phyloP scores from a whole-genome alignment of 1,140 invertebrate species.

The Pissodes strobi region DNA sequence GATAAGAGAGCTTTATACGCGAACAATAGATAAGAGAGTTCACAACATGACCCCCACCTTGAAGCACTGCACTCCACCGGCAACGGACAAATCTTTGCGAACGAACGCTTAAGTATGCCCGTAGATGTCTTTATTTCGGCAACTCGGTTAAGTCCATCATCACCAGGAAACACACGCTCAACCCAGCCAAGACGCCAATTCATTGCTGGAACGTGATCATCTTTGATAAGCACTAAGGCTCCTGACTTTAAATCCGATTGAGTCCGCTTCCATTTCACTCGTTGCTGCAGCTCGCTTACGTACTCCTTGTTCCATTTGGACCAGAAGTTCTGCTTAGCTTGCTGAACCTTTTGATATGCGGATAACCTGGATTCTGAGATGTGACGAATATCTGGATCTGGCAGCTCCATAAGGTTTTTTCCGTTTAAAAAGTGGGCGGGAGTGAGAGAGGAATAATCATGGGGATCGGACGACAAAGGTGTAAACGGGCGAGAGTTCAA shows the following conservation, averaged over 20 bases:
- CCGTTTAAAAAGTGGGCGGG: no score
- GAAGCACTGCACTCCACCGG: slow-evolving; percentile 3
- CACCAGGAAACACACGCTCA: not conserved
- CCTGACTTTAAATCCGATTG: slow-evolving; percentile 1
- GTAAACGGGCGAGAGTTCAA: no score
- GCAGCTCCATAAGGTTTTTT: no score
- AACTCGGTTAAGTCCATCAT: slow-evolving; percentile 5
- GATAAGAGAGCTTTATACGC: no score
- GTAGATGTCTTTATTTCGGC: slow-evolving; percentile 3
- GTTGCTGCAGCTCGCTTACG: slow-evolving; percentile 30
- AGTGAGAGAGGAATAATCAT: no score
- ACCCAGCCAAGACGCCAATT: slow-evolving; percentile 12
- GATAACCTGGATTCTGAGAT: no score
- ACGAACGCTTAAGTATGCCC: slow-evolving; percentile 10
- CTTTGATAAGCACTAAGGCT: slow-evolving; percentile 23
- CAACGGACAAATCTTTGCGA: slow-evolving; percentile 5
- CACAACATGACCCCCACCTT: not conserved
- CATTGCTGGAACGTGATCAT: slow-evolving; percentile 26
- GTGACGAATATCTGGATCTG: no score
- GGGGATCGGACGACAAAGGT: no score
- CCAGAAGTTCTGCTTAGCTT: slow-evolving; percentile 42
- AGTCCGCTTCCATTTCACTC: slow-evolving; percentile 27
- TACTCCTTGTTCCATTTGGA: slow-evolving; percentile 41
- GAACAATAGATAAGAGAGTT: no score
- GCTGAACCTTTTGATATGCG: slow-evolving; percentile 13